Percentiles rank a stretch among this genome's conserved stretches.
Evolutionary conservation across 2,797 vertebrate genomes (phyloP).

Genomic region (Microctenopoma lineatum): DNA sequence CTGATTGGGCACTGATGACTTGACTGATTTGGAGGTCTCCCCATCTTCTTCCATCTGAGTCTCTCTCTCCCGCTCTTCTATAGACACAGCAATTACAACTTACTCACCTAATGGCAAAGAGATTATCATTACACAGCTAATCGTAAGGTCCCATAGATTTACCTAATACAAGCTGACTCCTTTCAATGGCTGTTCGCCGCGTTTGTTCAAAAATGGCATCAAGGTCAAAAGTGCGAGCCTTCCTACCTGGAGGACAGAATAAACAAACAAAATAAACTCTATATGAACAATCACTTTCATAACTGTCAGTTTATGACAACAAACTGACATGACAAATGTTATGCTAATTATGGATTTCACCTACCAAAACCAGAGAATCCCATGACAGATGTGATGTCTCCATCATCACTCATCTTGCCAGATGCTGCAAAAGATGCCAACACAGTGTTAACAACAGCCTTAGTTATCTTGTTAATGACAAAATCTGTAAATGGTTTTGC

Average conservation of each 20-base stretch:
- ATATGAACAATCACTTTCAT: not conserved
- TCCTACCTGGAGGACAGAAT: constrained; percentile 85
- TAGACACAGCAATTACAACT: constrained; percentile 19
- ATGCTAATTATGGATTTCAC: constrained; percentile 18
- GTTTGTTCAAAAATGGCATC: constrained; percentile 98
- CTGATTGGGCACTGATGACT: constrained; percentile 61
- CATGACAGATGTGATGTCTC: constrained; percentile 83
- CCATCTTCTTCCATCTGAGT: constrained; percentile 74
- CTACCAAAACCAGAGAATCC: constrained; percentile 87
- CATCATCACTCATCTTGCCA: constrained; percentile 59
- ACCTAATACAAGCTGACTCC: constrained; percentile 91
- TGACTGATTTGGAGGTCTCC: constrained; percentile 64
- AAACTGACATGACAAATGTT: not conserved
- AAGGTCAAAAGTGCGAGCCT: constrained; percentile 96
- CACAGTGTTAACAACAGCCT: not conserved
- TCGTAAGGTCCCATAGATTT: constrained; percentile 33
- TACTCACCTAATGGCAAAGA: constrained; percentile 3
- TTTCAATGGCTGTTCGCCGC: constrained; percentile 94
- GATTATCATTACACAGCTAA: not conserved
- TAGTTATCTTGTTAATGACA: not conserved
- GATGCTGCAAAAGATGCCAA: constrained; percentile 28
- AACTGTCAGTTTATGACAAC: not conserved
- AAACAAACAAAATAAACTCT: not conserved
- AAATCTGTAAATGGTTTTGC: not conserved
- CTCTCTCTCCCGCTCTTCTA: constrained; percentile 80